Base-by-base conservation (phyloP, 2,888 invertebrate species). In the Aleiodes leptofemur region DNA sequence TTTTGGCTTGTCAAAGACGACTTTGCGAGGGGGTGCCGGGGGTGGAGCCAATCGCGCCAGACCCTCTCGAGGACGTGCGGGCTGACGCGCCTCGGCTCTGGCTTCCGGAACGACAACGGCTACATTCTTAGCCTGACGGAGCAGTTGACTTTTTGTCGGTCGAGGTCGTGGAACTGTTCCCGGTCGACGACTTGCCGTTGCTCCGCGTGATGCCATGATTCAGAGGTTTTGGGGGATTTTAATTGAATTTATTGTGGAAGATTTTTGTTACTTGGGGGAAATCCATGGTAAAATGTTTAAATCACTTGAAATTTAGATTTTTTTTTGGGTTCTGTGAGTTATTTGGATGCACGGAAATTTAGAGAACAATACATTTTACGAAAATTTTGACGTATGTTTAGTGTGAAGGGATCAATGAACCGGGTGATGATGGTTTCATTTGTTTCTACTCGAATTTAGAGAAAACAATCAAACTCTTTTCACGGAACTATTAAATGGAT, bases 1-100 rank as follows among this genome's bases (percentile, higher is more conserved):
- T 0, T 71, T 56, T 0, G 87, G 87, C 16, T 76, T 82, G 4
- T 72, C 76, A 50, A 85, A 85, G 7, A 86, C 83, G 5, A 87
- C 73, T 43, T 79, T 85, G 13, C 82, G 84, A 1, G 86, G 86
- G 5, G 82, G 80, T 3, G 69, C 70, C 1, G 77, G 79, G 0
- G 76, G 77, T 5, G 83, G 82, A 0, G 78, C 77, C 0, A 68
- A 1, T 23, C 14, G 73, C 0, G 76, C 76, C 1, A 77, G 73
- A 5, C 76, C 31, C 13, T 77, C 74, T 14, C 79, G 77, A 9
- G 64, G 14, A 3, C 72, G 56, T 1, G 70, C 23, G 1, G 75
- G 76, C 48, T 70, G 71, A 8, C 9, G 51, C 14, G 68, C 31
- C 11, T 48, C 34, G 7, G 66, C 5, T 11, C 23, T 23, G 0